These are phyloP conservation scores for Copidosoma floridanum DNA, from an alignment of 1,140 invertebrate species.

Conservation along the genomic window DNA sequence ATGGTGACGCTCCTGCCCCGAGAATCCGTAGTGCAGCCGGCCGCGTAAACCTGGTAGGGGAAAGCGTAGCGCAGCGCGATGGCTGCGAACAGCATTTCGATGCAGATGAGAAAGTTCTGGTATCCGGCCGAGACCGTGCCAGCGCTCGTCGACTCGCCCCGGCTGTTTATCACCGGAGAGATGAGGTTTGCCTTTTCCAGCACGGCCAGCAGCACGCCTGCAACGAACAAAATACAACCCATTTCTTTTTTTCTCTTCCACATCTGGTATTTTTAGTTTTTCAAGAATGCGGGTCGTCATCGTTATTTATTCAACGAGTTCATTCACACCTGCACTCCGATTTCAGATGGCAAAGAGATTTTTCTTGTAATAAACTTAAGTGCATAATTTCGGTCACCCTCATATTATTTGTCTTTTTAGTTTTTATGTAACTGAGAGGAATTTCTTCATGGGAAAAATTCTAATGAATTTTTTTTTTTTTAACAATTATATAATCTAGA, in stretches of 20 bases:
- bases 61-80: slow-evolving; percentile 96
- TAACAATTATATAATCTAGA: too few species aligned
- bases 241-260: too few species aligned
- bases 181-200: slow-evolving; percentile 95
- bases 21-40: slow-evolving; percentile 74
- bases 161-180: slow-evolving; percentile 78
- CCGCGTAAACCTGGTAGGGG: slow-evolving; percentile 78
- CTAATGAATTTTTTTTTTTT: slow-evolving; percentile 1
- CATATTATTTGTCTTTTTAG: too few species aligned
- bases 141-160: slow-evolving; percentile 73
- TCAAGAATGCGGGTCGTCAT: too few species aligned
- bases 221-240: neutral
- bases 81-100: slow-evolving; percentile 98
- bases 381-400: too few species aligned
- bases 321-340: too few species aligned
- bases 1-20: slow-evolving; percentile 92
- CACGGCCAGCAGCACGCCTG: slow-evolving; percentile 93
- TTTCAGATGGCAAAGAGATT: too few species aligned
- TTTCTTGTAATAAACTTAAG: too few species aligned
- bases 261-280: too few species aligned
- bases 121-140: slow-evolving; percentile 99
- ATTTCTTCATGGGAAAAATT: too few species aligned
- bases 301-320: too few species aligned
- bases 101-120: slow-evolving; percentile 99
- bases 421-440: too few species aligned